Evolutionary conservation across 2,797 vertebrate genomes (phyloP), one percentile per base, ranked within the genome.

Genomic region (Scolopax rusticola): DNA sequence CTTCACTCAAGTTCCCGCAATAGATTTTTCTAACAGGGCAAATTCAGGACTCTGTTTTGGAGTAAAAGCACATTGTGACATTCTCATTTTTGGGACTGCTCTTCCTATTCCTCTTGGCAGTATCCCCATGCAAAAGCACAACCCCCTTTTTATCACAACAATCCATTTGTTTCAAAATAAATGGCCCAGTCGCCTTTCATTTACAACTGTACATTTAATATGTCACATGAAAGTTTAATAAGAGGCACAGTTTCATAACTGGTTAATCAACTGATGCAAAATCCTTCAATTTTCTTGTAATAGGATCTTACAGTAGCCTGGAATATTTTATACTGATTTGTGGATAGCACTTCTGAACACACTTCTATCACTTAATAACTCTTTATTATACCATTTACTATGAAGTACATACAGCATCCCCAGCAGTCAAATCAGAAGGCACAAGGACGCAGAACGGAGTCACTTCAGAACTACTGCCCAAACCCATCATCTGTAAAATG

Each of bases 1-100:
- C 90, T 95, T 96, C 92, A 92, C 88, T 97, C 93, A 95, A 92
- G 87, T 94, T 88, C 87, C 75, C 6, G 40, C 51, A 9, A 90
- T 87, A 81, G 94, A 89, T 96, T 93, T 95, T 96, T 92, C 92
- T 91, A 97, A 95, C 75, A 81, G 71, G 81, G 84, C 54, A 94
- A 89, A 94, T 93, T 83, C 84, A 94, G 78, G 45, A 89, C 79
- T 95, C 77, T 36, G 63, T 84, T 95, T 87, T 80, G 75, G 91
- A 95, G 78, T 63, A 80, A 95, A 97, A 94, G 45, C 68, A 87
- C 60, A 75, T 68, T 33, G 0, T 81, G 41, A 9, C 71, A 65
- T 45, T 95, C 90, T 93, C 23, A 65, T 71, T 93, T 91, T 61
- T 68, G 21, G 24, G 10, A 80, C 57, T 16, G 18, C 73, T 95